These are phyloP conservation scores for Phalera bucephala DNA, from an alignment of 2,888 invertebrate species.

Conservation along the genomic window DNA sequence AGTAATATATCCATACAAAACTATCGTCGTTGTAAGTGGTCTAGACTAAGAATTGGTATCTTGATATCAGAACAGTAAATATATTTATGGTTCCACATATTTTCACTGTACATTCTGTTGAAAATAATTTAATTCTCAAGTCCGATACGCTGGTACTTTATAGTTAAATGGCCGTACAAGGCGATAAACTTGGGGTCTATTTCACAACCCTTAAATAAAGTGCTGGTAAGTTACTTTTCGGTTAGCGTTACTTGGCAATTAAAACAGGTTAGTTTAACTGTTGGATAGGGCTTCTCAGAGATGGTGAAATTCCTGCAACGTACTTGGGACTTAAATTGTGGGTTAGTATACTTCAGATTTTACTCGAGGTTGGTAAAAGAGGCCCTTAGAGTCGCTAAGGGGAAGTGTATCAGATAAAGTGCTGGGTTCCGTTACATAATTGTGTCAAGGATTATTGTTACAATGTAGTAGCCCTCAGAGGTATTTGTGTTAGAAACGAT, in stretches of 20 bases:
- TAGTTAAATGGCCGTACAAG: conserved; percentile 20
- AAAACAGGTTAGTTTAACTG: no score
- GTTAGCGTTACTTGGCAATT: no score
- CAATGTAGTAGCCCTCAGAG: no score
- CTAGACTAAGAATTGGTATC: conserved; percentile 50
- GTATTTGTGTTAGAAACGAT: neutral
- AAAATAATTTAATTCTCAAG: conserved; percentile 48
- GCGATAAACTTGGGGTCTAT: conserved; percentile 13
- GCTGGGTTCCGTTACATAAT: conserved; percentile 12
- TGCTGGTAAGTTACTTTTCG: no score
- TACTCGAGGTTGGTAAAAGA: no score
- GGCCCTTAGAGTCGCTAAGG: neutral
- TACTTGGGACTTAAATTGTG: no score
- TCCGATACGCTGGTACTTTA: conserved; percentile 12
- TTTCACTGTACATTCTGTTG: conserved; percentile 24
- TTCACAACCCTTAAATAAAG: no score
- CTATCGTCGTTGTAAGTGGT: conserved; percentile 30
- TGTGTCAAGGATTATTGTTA: conserved; percentile 18
- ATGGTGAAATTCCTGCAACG: no score
- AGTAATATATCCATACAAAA: conserved; percentile 36
- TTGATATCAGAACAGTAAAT: conserved; percentile 40
- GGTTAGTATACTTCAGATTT: no score
- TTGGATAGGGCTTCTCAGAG: no score
- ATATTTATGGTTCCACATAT: conserved; percentile 43
- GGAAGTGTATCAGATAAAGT: neutral